A percentile compares a stretch with the other conserved stretches of the same genome.
Conservation (phyloP, 2,888 invertebrate genomes). For the Heliconius hortense region DNA sequence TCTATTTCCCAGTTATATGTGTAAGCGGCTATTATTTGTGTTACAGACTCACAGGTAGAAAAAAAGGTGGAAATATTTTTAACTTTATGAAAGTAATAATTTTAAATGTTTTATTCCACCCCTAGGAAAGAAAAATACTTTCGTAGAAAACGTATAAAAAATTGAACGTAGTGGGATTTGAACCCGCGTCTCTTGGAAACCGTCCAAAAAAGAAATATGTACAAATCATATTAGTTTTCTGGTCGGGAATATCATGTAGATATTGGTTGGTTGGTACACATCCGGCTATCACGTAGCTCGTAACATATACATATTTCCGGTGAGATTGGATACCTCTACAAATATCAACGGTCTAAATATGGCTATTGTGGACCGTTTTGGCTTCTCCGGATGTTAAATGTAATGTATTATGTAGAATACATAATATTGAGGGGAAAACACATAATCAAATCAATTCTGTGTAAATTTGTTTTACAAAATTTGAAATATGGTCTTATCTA, state of each 20-base stretch:
- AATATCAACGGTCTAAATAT: slow-evolving; percentile 32
- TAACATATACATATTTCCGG: slow-evolving; percentile 29
- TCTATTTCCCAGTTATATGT: background rate
- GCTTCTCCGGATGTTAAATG: slow-evolving; percentile 19
- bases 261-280: slow-evolving; percentile 19
- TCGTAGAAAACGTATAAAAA: too few relatives aligned
- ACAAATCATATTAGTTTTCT: slow-evolving; percentile 29
- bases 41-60: too few relatives aligned
- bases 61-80: too few relatives aligned
- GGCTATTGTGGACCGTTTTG: slow-evolving; percentile 21
- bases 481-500: background rate
- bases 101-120: too few relatives aligned
- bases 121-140: too few relatives aligned
- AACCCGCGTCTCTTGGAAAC: too few relatives aligned
- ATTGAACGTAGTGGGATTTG: too few relatives aligned
- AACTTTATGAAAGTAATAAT: too few relatives aligned
- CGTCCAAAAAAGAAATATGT: background rate
- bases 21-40: too few relatives aligned
- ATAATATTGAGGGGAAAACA: background rate
- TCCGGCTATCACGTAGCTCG: slow-evolving; percentile 27
- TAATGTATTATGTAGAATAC: slow-evolving; percentile 10
- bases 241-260: slow-evolving; percentile 18
- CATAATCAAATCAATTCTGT: background rate
- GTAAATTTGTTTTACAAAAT: background rate
- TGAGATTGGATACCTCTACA: slow-evolving; percentile 29